Evolutionary conservation across 2,888 invertebrate genomes (phyloP).

Genomic region (Saturnia pavonia): DNA sequence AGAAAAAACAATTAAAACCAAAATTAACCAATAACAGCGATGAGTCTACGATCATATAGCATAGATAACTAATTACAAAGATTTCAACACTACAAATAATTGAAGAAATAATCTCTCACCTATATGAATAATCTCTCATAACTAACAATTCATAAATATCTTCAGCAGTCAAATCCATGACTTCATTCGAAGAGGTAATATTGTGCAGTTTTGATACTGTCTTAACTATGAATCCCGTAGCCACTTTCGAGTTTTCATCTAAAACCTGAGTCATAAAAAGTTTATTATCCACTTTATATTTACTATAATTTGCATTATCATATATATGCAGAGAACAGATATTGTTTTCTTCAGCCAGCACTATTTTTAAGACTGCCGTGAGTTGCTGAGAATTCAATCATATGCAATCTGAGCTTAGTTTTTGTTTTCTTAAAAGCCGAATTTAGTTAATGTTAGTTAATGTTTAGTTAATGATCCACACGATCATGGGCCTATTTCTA

Average conservation of each 20-base stretch:
- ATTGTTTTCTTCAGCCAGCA: no score
- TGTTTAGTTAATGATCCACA: no score
- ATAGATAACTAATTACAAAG: neutral
- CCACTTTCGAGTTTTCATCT: constrained; percentile 42
- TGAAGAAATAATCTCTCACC: constrained; percentile 33
- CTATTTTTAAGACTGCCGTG: no score
- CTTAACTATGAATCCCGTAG: constrained; percentile 38
- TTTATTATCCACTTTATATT: neutral
- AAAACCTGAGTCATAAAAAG: constrained; percentile 37
- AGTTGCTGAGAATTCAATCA: no score
- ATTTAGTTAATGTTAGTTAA: no score
- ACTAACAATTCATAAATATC: constrained; percentile 48
- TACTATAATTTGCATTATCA: neutral
- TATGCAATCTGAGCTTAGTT: no score
- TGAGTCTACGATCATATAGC: neutral
- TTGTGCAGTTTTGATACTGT: neutral
- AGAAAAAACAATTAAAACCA: neutral
- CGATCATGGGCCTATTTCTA: neutral
- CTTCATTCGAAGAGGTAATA: constrained; percentile 18
- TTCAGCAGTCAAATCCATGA: constrained; percentile 34
- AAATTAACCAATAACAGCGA: neutral
- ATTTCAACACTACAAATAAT: neutral
- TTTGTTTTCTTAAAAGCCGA: no score
- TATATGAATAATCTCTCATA: constrained; percentile 45
- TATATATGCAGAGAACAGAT: neutral